phyloP scores from a whole-genome alignment of 2,888 invertebrate genomes.

The Polyploca ridens region DNA sequence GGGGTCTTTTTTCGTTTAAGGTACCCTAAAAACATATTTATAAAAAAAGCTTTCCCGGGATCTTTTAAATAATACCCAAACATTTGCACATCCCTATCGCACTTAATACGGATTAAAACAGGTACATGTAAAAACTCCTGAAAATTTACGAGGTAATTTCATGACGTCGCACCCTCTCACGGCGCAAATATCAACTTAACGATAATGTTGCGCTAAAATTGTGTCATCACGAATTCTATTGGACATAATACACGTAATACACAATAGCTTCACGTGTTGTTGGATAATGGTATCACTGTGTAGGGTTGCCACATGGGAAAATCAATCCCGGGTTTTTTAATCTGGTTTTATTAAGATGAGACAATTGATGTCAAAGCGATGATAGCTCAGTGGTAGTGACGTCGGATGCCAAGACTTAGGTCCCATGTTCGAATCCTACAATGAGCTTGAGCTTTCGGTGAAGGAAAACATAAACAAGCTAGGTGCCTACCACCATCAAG shows the following conservation, averaged over 20 bases:
- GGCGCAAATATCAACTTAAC: background rate
- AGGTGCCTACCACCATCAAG: too few species aligned
- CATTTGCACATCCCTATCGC: background rate
- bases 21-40: background rate
- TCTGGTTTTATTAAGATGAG: too few species aligned
- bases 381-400: too few species aligned
- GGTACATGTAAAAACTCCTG: background rate
- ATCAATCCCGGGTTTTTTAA: background rate
- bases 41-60: background rate
- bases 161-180: background rate
- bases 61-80: background rate
- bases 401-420: too few species aligned
- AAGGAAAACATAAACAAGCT: too few species aligned
- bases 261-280: constrained; percentile 6
- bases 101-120: background rate
- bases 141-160: constrained; percentile 1
- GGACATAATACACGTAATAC: background rate
- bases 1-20: too few species aligned
- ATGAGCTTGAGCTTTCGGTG: too few species aligned
- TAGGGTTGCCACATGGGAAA: background rate
- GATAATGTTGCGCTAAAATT: constrained; percentile 6
- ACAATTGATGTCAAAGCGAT: too few species aligned
- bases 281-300: background rate
- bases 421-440: too few species aligned
- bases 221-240: constrained; percentile 4